Percentiles rank a stretch among this genome's conserved stretches.
Evolutionary conservation across 2,888 invertebrate genomes (phyloP).

Genomic region (Bombyx huttoni): DNA sequence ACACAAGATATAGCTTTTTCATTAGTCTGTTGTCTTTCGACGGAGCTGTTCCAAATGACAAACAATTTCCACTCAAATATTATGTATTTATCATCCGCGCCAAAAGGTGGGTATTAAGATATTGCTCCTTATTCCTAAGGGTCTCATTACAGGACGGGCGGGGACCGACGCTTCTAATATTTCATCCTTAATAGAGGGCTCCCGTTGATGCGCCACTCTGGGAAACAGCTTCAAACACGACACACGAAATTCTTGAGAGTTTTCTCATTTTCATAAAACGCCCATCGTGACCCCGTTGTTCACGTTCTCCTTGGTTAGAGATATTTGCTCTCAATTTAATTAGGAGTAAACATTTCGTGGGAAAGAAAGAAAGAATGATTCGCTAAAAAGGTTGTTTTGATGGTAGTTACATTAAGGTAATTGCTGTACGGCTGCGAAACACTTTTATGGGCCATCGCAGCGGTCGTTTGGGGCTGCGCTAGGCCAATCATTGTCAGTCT

Average conservation of each 20-base stretch:
- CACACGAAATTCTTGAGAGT: constrained; percentile 23
- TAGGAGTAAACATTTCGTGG: constrained; percentile 44
- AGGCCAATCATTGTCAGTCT: constrained; percentile 57
- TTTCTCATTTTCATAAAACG: constrained; percentile 44
- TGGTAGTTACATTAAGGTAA: constrained; percentile 67
- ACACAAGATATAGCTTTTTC: constrained; percentile 32
- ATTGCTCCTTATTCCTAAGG: constrained; percentile 65
- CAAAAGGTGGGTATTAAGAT: constrained; percentile 63
- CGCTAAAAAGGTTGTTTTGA: constrained; percentile 60
- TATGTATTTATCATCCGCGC: constrained; percentile 62
- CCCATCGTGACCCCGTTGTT: constrained; percentile 20
- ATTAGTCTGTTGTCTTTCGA: constrained; percentile 22
- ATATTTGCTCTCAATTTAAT: constrained; percentile 54
- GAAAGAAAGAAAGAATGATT: constrained; percentile 43
- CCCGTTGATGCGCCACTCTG: constrained; percentile 21
- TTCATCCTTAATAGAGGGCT: constrained; percentile 44
- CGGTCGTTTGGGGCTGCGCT: constrained; percentile 51
- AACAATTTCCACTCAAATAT: constrained; percentile 57
- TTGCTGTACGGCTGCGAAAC: constrained; percentile 60
- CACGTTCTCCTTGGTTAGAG: constrained; percentile 19
- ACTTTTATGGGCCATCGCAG: constrained; percentile 58
- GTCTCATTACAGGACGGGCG: constrained; percentile 57
- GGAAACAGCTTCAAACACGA: constrained; percentile 28
- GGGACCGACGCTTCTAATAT: constrained; percentile 55
- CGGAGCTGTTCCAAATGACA: constrained; percentile 62